Conservation (phyloP, 2,888 invertebrate genomes). For the Zygogramma bicolorata region DNA sequence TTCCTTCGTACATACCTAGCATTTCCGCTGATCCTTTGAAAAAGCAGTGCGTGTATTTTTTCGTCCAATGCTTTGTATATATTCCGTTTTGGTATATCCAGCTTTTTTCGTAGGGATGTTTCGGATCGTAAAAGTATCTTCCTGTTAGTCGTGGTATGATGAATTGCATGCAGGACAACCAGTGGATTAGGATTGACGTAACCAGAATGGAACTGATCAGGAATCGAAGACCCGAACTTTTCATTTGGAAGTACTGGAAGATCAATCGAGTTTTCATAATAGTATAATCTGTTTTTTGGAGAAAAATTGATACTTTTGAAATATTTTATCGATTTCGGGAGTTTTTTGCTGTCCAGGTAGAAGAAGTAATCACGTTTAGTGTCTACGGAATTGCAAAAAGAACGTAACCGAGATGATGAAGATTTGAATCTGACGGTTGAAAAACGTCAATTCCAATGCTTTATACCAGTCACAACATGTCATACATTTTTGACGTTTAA, state of each 20-base stretch:
- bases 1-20: slow-evolving; percentile 31
- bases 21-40: slow-evolving; percentile 41
- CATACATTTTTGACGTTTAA: too few species aligned
- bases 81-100: slow-evolving; percentile 11
- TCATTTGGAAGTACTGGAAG: neutral
- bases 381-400: too few species aligned
- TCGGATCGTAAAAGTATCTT: slow-evolving; percentile 17
- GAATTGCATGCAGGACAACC: slow-evolving; percentile 36
- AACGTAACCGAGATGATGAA: too few species aligned
- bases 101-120: neutral
- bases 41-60: slow-evolving; percentile 32
- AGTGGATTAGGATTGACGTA: slow-evolving; percentile 25
- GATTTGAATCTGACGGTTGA: too few species aligned
- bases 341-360: too few species aligned
- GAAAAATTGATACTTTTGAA: too few species aligned
- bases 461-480: too few species aligned
- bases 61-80: slow-evolving; percentile 13
- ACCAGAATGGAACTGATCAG: neutral
- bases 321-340: too few species aligned
- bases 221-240: neutral
- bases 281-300: too few species aligned
- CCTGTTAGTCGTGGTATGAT: slow-evolving; percentile 29
- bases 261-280: too few species aligned
- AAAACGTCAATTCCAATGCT: too few species aligned
- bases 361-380: too few species aligned